Percentiles rank a stretch among this genome's conserved stretches.
Conservation (phyloP, 2,888 invertebrate species). For the Metallyticus violacea region DNA sequence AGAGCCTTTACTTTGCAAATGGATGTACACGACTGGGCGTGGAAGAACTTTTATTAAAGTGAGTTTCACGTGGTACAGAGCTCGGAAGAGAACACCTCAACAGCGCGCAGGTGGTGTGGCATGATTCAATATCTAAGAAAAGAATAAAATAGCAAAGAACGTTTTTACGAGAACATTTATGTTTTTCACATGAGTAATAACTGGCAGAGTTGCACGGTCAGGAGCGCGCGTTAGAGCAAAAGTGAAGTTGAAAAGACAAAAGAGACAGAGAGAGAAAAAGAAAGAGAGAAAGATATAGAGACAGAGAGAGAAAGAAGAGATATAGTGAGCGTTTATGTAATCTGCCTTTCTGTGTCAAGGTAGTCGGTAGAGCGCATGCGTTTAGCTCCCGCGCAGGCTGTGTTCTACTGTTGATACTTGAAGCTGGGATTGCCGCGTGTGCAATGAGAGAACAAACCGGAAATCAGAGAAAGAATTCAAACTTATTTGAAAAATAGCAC, state of each 20-base stretch:
- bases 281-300: neutral
- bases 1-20: too few species aligned
- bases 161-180: neutral
- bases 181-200: slow-evolving; percentile 4
- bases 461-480: too few species aligned
- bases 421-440: too few species aligned
- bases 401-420: neutral
- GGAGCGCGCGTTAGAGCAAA: neutral
- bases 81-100: neutral
- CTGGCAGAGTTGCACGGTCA: neutral
- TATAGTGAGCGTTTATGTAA: slow-evolving; percentile 19
- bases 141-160: neutral
- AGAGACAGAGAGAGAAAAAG: neutral
- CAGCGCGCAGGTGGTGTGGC: neutral
- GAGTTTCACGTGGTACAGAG: neutral
- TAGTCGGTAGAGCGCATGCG: slow-evolving; percentile 17
- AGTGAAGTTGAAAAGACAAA: slow-evolving; percentile 8
- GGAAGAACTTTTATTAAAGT: neutral
- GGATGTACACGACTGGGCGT: neutral
- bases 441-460: neutral
- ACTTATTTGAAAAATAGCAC: too few species aligned
- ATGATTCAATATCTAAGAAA: neutral
- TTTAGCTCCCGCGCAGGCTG: neutral
- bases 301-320: slow-evolving; percentile 14
- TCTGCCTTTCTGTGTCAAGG: slow-evolving; percentile 25